Conservation (phyloP, 2,797 vertebrate species). For the Syngnathus rostellatus region DNA sequence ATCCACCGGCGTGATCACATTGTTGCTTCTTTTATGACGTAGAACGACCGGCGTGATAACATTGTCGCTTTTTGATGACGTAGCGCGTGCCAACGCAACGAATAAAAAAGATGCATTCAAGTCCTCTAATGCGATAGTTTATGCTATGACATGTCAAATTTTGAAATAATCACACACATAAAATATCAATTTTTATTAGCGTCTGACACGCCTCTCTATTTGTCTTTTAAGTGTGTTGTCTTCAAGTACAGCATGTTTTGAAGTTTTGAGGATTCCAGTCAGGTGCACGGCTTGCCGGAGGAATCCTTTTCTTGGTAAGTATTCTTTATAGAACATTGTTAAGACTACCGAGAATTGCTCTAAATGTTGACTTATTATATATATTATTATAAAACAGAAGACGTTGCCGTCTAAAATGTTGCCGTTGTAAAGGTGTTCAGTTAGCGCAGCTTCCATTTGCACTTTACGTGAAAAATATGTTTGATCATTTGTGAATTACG, state of each 20-base stretch:
- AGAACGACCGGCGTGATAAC: too few relatives aligned
- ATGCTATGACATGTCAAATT: not conserved
- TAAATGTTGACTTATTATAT: too few relatives aligned
- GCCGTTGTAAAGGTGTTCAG: too few relatives aligned
- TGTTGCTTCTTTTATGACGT: constrained; percentile 4
- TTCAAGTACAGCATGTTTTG: not conserved
- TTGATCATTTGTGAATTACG: too few relatives aligned
- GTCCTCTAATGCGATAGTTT: not conserved
- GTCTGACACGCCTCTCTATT: constrained; percentile 15
- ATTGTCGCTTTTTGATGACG: too few relatives aligned
- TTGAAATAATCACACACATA: not conserved
- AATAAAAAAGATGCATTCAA: not conserved
- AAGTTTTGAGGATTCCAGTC: not conserved
- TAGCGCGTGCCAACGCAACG: not conserved
- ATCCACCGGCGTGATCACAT: not conserved
- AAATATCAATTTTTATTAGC: not conserved
- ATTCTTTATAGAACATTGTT: not conserved
- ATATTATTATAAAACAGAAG: too few relatives aligned
- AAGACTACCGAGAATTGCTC: too few relatives aligned
- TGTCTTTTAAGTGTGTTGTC: not conserved
- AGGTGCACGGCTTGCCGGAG: not conserved
- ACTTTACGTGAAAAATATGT: too few relatives aligned
- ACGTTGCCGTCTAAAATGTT: too few relatives aligned
- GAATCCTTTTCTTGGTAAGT: not conserved
- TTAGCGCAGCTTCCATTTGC: too few relatives aligned